Evolutionary conservation across 2,888 invertebrate genomes (phyloP), one percentile per base, ranked within the genome.

Genomic region (Heliconius hortense): DNA sequence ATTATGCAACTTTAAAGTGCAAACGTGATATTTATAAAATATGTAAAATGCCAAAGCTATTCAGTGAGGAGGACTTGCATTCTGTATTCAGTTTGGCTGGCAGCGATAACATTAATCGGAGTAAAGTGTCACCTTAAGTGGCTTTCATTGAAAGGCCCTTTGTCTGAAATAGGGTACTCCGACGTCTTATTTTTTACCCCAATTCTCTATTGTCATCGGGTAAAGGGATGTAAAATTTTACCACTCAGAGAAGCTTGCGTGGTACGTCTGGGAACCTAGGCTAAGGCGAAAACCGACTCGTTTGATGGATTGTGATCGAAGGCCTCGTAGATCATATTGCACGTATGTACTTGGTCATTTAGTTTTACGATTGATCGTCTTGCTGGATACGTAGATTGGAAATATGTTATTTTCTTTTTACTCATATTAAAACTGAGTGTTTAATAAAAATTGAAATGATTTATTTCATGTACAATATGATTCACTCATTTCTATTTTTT

Each of bases 91-190:
- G 93, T 91, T 91, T 90, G 92, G 90, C 89, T 87, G 90, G 87
- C 89, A 87, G 88, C 91, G 91, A 93, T 93, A 93, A 93, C 90
- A 91, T 93, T 92, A 93, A 92, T 93, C 93, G 91, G 91, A 89
- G 88, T 87, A 91, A 92, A 93, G 91, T 93, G 93, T 93, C 93
- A 93, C 91, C 92, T 92, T 88, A 89, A 93, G 91, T 91, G 89
- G 91, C 90, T 93, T 89, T 90, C 89, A 88, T 87, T 84, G 89
- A 90, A 90, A 89, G 89, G 90, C 89, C 91, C 91, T 91, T 92
- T 92, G 91, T 92, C 89, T 89, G 89, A 86, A 89, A 87, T 87
- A 85, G 88, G 89, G 89, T 88, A 86, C 86, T 89, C 83, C 86
- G 86, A 89, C 39, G 89, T 90, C 89, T 90, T 91, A 90, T 90